Evolutionary conservation across 2,797 vertebrate genomes (phyloP).

Genomic region (Lateolabrax maculatus): DNA sequence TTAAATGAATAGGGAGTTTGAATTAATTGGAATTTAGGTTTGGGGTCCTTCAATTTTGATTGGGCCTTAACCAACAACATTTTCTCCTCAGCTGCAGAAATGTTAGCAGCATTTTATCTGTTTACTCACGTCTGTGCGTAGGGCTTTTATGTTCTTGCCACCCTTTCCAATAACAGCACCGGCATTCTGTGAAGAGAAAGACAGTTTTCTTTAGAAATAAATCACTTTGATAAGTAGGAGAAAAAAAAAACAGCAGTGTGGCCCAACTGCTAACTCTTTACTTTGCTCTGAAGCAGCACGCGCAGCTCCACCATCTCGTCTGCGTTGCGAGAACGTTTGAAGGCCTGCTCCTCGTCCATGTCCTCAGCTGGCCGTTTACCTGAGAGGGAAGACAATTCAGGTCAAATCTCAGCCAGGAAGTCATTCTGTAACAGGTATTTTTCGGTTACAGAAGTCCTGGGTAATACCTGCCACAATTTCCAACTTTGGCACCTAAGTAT

Average conservation of each 20-base stretch:
- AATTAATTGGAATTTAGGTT: background rate
- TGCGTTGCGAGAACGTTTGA: slow-evolving; percentile 97
- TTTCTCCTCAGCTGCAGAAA: slow-evolving; percentile 36
- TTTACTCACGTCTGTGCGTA: slow-evolving; percentile 99
- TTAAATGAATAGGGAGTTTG: background rate
- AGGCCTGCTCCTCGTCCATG: slow-evolving; percentile 96
- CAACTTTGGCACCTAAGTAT: background rate
- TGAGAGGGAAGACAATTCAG: slow-evolving; percentile 66
- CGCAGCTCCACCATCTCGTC: slow-evolving; percentile 98
- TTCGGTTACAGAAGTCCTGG: background rate
- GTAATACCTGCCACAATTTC: background rate
- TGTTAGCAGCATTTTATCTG: slow-evolving; percentile 21
- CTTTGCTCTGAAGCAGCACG: slow-evolving; percentile 98
- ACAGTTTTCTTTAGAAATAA: slow-evolving; percentile 13
- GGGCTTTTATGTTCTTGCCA: slow-evolving; percentile 99
- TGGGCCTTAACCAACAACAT: background rate
- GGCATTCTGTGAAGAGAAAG: slow-evolving; percentile 89
- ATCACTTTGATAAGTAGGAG: background rate
- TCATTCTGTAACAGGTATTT: background rate
- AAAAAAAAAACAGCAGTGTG: background rate
- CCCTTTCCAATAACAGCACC: slow-evolving; percentile 98
- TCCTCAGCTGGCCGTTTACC: slow-evolving; percentile 99
- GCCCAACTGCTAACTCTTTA: slow-evolving; percentile 66
- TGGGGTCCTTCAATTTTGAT: slow-evolving; percentile 1
- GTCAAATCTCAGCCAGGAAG: background rate